phyloP scores from a whole-genome alignment of 35 echinoderm and acorn worm species.

The Ptychodera flava region DNA sequence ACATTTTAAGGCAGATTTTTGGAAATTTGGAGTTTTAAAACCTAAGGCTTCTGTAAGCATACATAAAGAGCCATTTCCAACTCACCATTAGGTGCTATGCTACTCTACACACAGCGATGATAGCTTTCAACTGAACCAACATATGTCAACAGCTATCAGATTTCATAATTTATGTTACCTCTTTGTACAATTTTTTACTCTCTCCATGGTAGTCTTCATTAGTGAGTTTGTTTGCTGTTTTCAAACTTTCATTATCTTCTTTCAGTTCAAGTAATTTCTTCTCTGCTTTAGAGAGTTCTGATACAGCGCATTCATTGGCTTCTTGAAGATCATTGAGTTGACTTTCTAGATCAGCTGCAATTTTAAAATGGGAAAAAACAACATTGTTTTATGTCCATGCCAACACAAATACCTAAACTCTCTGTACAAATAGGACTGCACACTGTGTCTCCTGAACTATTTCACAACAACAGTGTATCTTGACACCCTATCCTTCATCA shows the following conservation, averaged over 20 bases:
- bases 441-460: too few species aligned
- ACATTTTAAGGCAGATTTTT: too few species aligned
- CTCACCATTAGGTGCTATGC: too few species aligned
- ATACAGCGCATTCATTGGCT: slow-evolving; percentile 12
- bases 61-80: too few species aligned
- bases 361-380: not conserved
- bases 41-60: too few species aligned
- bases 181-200: not conserved
- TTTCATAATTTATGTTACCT: not conserved
- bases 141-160: too few species aligned
- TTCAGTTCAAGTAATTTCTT: slow-evolving; percentile 3
- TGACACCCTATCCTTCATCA: too few species aligned
- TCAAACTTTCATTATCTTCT: slow-evolving; percentile 20
- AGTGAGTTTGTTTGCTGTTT: not conserved
- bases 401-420: not conserved
- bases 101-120: too few species aligned
- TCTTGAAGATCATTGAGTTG: slow-evolving; percentile 22
- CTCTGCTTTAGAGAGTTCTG: not conserved
- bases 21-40: too few species aligned
- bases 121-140: too few species aligned
- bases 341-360: slow-evolving; percentile 18
- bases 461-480: too few species aligned
- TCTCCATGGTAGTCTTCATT: not conserved
- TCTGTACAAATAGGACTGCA: not conserved
- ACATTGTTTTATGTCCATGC: not conserved